Evolutionary conservation across 2,113 vertebrate genomes (phyloP), one percentile per base, ranked within the genome.

Genomic region (Lynx canadensis): DNA sequence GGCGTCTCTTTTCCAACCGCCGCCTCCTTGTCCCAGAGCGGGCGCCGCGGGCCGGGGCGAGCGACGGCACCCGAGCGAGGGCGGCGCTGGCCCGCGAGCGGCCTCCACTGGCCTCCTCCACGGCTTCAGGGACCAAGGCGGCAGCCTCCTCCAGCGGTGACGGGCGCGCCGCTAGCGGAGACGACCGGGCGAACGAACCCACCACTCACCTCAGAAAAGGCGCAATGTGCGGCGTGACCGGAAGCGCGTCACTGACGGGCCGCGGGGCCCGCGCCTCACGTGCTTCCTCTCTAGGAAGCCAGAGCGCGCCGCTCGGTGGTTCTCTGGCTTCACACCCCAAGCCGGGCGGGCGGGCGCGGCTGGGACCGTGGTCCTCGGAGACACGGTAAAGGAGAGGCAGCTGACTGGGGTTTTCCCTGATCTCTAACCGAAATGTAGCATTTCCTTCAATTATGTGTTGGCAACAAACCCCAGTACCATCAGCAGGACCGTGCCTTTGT

Each of bases 141-240:
- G 38, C 11, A 1, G 15, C 2, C 3, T 95, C 41, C 65, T 13
- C 18, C 9, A 12, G 0, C 3, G 8, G 6, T 4, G 23, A 45
- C 27, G 0, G 2, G 2, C 0, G 21, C 15, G n/a, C 3, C 2
- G 41, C 48, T 1, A 25, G 6, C 3, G 16, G 0, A 0, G 2
- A 10, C 23, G 9, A 29, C 12, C 1, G 0, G 31, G 3, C 2
- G 0, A 33, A n/a, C 18, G 15, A 13, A 7, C 2, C 19, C n/a
- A 7, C 31, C 18, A 82, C 94, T 87, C 87, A 87, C 87, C 91
- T 87, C 38, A 0, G 1, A 2, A 21, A 82, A 69, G 21, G 13
- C 0, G 19, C 66, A 4, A 0, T 2, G 27, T 1, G 11, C 2
- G 2, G 36, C 16, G 38, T 19, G 33, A 69, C 7, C 57, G 74